Conservation (phyloP, 2,113 vertebrate genomes). For the Gymnogyps californianus region DNA sequence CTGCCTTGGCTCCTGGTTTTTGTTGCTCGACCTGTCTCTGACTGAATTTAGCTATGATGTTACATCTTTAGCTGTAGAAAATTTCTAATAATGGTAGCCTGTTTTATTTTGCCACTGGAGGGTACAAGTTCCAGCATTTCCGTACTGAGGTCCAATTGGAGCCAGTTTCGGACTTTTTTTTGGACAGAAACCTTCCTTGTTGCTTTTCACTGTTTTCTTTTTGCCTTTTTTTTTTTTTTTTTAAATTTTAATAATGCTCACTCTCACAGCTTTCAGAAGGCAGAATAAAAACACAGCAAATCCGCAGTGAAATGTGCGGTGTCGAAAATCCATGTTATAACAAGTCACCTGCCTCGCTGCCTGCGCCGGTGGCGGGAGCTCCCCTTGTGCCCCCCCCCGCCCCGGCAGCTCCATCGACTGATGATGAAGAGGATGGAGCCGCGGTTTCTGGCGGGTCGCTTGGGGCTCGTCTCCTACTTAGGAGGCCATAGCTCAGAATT, state of each 20-base stretch:
- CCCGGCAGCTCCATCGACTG: background rate
- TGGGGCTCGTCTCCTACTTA: background rate
- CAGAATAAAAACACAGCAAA: conserved; percentile 20
- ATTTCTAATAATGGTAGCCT: conserved; percentile 76
- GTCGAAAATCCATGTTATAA: background rate
- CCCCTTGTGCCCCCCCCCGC: background rate
- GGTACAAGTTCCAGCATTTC: conserved; percentile 69
- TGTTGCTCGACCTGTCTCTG: conserved; percentile 82
- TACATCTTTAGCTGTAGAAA: conserved; percentile 75
- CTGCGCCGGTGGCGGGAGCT: background rate
- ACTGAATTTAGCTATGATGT: conserved; percentile 83
- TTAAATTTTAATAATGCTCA: background rate
- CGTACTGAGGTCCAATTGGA: conserved; percentile 46
- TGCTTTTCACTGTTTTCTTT: conserved; percentile 55
- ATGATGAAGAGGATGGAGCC: background rate
- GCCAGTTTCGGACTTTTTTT: conserved; percentile 37
- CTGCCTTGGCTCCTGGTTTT: conserved; percentile 78
- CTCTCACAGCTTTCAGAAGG: conserved; percentile 42
- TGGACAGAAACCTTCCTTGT: conserved; percentile 59
- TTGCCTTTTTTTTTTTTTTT: background rate
- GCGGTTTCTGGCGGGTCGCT: rapidly evolving
- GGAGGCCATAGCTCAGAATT: background rate
- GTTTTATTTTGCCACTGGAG: conserved; percentile 75
- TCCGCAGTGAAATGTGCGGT: background rate
- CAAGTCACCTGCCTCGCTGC: background rate